These are phyloP conservation scores for Stramonita haemastoma DNA, from an alignment of 2,888 invertebrate species.

Conservation along the genomic window DNA sequence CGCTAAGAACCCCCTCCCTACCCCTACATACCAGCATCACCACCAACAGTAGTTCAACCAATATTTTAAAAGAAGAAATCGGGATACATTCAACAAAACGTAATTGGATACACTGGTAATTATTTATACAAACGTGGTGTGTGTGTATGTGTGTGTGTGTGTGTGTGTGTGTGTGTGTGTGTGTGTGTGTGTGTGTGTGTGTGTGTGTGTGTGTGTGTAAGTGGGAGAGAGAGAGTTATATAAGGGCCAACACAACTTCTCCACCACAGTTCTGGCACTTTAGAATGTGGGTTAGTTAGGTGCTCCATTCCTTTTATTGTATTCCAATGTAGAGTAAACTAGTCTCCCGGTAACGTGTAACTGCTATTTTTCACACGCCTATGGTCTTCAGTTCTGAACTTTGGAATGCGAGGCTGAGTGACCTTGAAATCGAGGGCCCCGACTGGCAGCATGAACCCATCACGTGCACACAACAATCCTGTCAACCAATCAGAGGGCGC, in stretches of 20 bases:
- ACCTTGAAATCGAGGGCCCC: background rate
- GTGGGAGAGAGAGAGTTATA: background rate
- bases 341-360: background rate
- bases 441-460: background rate
- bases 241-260: background rate
- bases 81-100: background rate
- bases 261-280: background rate
- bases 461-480: background rate
- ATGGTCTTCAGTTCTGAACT: background rate
- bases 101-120: too few relatives aligned
- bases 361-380: background rate
- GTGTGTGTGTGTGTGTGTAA: background rate
- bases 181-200: conserved; percentile 4
- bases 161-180: conserved; percentile 15
- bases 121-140: background rate
- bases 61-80: too few relatives aligned
- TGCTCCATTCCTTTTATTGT: background rate
- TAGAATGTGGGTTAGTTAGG: background rate
- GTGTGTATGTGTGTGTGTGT: background rate
- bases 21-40: too few relatives aligned
- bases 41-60: too few relatives aligned
- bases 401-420: background rate
- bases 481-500: background rate
- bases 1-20: too few relatives aligned
- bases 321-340: background rate